These are phyloP conservation scores for Jaculus jaculus DNA, from an alignment of 2,113 vertebrate species.

Conservation along the genomic window DNA sequence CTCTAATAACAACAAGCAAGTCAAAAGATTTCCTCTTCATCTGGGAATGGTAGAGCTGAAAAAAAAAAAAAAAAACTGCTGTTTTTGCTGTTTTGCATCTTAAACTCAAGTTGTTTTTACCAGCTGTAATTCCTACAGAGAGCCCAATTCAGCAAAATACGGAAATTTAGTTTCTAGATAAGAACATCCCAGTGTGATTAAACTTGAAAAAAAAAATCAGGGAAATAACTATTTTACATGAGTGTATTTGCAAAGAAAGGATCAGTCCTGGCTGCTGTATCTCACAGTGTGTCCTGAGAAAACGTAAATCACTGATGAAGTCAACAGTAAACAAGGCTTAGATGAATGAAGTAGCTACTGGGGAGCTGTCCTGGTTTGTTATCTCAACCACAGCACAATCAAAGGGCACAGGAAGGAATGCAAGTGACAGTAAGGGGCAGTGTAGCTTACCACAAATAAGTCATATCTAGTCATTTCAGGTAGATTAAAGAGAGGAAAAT, in stretches of 20 bases:
- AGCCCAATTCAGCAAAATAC: slow-evolving; percentile 37
- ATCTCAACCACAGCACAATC: slow-evolving; percentile 11
- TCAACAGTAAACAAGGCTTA: slow-evolving; percentile 24
- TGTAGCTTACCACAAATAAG: not conserved
- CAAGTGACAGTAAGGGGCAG: slow-evolving; percentile 29
- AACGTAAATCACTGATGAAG: slow-evolving; percentile 64
- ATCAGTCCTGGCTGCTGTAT: not conserved
- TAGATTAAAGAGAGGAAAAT: not conserved
- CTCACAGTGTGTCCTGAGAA: not conserved
- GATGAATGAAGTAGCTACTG: slow-evolving; percentile 61
- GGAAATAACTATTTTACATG: slow-evolving; percentile 57
- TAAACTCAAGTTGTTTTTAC: slow-evolving; percentile 41
- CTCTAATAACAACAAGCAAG: not conserved
- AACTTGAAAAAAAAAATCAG: slow-evolving; percentile 52
- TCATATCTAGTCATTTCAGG: not conserved
- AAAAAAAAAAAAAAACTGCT: slow-evolving; percentile 21
- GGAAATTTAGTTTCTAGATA: slow-evolving; percentile 45
- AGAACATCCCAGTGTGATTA: slow-evolving; percentile 52
- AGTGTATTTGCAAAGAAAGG: slow-evolving; percentile 41
- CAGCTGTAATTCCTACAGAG: slow-evolving; percentile 17
- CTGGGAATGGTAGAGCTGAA: not conserved
- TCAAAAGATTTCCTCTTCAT: not conserved
- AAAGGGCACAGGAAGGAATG: slow-evolving; percentile 37
- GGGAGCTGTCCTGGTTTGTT: slow-evolving; percentile 48
- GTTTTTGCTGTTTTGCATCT: not conserved